phyloP scores from a whole-genome alignment of 2,113 vertebrate species.

The Alligator mississippiensis region DNA sequence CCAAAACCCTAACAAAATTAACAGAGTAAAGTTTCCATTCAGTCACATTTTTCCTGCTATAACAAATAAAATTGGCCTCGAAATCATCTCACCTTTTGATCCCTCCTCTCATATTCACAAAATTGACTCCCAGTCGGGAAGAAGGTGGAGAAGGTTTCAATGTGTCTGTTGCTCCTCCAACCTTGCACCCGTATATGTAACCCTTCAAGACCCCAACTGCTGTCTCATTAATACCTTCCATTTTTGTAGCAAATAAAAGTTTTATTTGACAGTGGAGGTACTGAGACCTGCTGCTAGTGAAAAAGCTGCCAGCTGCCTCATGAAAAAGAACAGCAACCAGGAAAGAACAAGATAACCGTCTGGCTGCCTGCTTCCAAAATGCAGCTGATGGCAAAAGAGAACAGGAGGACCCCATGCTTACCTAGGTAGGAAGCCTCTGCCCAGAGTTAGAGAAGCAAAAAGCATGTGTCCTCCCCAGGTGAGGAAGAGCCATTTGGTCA shows the following conservation, averaged over 20 bases:
- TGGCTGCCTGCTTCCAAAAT: neutral
- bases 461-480: neutral
- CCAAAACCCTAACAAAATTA: neutral
- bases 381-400: neutral
- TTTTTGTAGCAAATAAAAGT: neutral
- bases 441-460: neutral
- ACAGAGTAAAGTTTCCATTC: neutral
- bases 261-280: neutral
- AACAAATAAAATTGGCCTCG: neutral
- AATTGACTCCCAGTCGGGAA: neutral
- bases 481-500: neutral
- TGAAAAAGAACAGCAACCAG: neutral
- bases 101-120: neutral
- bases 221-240: neutral
- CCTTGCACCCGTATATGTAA: neutral
- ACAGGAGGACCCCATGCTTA: neutral
- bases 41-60: neutral
- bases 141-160: neutral
- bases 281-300: neutral
- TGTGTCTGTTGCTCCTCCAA: neutral
- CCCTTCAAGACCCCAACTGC: neutral
- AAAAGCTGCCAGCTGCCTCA: neutral
- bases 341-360: neutral
- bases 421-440: neutral
- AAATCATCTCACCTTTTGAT: neutral